These are phyloP conservation scores for Coptodon rendalli DNA, from an alignment of 2,113 vertebrate genomes.

Conservation along the genomic window DNA sequence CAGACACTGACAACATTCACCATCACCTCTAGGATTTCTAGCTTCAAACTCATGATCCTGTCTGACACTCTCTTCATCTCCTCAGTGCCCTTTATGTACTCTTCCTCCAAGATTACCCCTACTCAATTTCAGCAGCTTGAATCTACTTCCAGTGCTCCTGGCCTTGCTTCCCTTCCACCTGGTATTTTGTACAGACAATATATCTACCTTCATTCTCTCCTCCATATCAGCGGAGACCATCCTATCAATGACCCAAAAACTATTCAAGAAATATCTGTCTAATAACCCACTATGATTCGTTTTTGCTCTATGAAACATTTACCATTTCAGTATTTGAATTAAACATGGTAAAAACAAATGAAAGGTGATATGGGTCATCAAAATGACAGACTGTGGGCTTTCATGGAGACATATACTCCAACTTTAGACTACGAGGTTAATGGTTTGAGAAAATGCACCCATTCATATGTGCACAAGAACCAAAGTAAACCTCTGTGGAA, in stretches of 20 bases:
- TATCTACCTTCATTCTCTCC: background rate
- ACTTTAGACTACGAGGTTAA: background rate
- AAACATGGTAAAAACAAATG: background rate
- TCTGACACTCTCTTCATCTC: background rate
- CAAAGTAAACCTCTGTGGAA: conserved; percentile 44
- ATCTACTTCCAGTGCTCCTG: background rate
- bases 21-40: background rate
- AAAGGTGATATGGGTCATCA: background rate
- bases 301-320: background rate
- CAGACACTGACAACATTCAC: background rate
- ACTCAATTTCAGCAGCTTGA: background rate
- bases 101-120: background rate
- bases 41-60: background rate
- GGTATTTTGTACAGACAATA: background rate
- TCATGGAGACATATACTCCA: background rate
- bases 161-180: background rate
- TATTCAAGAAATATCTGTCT: background rate
- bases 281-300: accelerated
- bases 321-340: background rate
- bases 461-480: conserved; percentile 5
- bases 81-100: background rate
- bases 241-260: background rate
- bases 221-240: background rate
- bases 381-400: background rate
- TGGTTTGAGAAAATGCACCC: background rate